Conservation (phyloP, 2,888 invertebrate species). For the Torymus auratus region DNA sequence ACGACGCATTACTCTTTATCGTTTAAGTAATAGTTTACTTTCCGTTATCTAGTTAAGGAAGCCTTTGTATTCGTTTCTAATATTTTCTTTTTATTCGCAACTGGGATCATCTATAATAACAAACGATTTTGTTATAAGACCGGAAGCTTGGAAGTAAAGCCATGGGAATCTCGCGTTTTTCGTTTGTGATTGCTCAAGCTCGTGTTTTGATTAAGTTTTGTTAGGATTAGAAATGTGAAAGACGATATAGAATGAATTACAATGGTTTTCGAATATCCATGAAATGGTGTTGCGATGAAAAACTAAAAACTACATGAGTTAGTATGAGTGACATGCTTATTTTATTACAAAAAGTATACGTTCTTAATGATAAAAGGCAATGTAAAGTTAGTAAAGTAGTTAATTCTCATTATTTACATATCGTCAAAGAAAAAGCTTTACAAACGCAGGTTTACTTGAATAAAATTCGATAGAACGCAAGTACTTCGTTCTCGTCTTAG, state of each 20-base stretch:
- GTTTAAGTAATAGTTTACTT: slow-evolving; percentile 45
- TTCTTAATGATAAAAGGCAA: slow-evolving; percentile 55
- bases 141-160: slow-evolving; percentile 34
- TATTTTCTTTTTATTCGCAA: slow-evolving; percentile 10
- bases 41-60: slow-evolving; percentile 51
- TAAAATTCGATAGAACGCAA: slow-evolving; percentile 38
- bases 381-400: slow-evolving; percentile 43
- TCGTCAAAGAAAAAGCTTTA: slow-evolving; percentile 26
- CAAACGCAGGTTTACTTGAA: slow-evolving; percentile 35
- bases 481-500: not conserved
- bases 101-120: slow-evolving; percentile 11
- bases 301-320: slow-evolving; percentile 28
- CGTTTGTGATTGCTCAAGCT: slow-evolving; percentile 52
- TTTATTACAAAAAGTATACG: slow-evolving; percentile 47
- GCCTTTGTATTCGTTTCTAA: slow-evolving; percentile 38
- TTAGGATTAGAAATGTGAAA: slow-evolving; percentile 14
- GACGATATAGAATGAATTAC: slow-evolving; percentile 15
- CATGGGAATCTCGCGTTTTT: slow-evolving; percentile 21
- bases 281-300: slow-evolving; percentile 7
- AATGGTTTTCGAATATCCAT: slow-evolving; percentile 11
- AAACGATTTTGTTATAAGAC: slow-evolving; percentile 22
- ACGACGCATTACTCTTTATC: slow-evolving; percentile 27
- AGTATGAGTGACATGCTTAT: slow-evolving; percentile 28
- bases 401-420: slow-evolving; percentile 46
- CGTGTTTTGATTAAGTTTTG: slow-evolving; percentile 49